Conservation (phyloP, 2,888 invertebrate genomes). For the Idaea biselata region DNA sequence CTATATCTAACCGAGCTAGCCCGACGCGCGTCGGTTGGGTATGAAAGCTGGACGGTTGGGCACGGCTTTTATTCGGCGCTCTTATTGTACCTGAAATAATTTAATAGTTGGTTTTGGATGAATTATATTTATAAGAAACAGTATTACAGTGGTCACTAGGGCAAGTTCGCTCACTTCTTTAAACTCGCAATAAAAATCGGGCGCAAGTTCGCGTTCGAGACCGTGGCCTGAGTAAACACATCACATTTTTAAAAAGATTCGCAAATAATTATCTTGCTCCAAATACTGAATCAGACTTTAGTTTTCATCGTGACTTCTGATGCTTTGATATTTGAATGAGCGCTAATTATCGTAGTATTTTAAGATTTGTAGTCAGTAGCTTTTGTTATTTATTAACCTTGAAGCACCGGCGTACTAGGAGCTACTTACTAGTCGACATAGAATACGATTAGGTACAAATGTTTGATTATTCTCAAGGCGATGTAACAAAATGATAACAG, state of each 20-base stretch:
- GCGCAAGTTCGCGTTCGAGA: slow-evolving; percentile 67
- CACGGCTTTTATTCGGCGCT: slow-evolving; percentile 41
- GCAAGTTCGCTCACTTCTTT: slow-evolving; percentile 74
- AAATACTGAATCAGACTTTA: slow-evolving; percentile 20
- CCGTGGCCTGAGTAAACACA: slow-evolving; percentile 56
- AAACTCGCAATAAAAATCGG: slow-evolving; percentile 72
- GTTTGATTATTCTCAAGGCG: slow-evolving; percentile 52
- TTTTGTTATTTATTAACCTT: slow-evolving; percentile 11
- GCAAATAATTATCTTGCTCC: slow-evolving; percentile 24
- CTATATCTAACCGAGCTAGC: slow-evolving; percentile 24
- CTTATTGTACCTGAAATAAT: slow-evolving; percentile 34
- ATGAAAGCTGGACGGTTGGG: slow-evolving; percentile 40
- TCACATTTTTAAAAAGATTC: slow-evolving; percentile 41
- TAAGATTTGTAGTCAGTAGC: background rate
- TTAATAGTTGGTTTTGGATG: slow-evolving; percentile 57
- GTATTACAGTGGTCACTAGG: slow-evolving; percentile 68
- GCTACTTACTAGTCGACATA: slow-evolving; percentile 12
- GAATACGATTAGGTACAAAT: slow-evolving; percentile 31
- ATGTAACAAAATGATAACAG: slow-evolving; percentile 53
- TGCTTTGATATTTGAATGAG: slow-evolving; percentile 14
- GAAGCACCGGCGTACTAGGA: slow-evolving; percentile 6
- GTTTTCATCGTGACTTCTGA: slow-evolving; percentile 14
- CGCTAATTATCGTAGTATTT: background rate
- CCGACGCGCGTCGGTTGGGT: slow-evolving; percentile 31
- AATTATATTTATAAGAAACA: slow-evolving; percentile 70